Evolutionary conservation across 2,888 invertebrate genomes (phyloP).

Genomic region (Rotaria socialis): DNA sequence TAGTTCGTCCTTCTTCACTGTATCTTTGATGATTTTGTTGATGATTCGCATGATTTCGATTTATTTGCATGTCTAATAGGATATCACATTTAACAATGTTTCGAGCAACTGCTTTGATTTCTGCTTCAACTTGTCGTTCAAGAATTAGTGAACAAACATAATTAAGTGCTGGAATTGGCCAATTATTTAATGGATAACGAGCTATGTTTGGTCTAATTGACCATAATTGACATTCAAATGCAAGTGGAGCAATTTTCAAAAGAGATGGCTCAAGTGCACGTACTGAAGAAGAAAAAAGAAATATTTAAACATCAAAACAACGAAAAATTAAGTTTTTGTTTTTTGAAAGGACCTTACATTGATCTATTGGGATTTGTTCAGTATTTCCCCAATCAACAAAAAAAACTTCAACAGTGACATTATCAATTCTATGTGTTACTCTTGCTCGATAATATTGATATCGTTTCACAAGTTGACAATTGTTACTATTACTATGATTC

Average conservation of each 20-base stretch:
- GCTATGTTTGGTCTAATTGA: slow-evolving; percentile 35
- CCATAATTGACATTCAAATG: slow-evolving; percentile 42
- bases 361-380: not conserved
- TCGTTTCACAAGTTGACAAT: not conserved
- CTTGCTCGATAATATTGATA: slow-evolving; percentile 10
- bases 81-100: slow-evolving; percentile 35
- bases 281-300: not conserved
- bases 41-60: not conserved
- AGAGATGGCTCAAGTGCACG: not conserved
- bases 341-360: not conserved
- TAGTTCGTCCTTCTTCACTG: not conserved
- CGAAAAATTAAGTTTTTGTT: not conserved
- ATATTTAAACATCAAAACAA: not conserved
- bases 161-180: not conserved
- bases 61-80: not conserved
- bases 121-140: slow-evolving; percentile 20
- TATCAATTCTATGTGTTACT: slow-evolving; percentile 17
- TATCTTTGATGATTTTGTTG: not conserved
- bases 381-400: slow-evolving; percentile 43
- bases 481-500: not conserved
- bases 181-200: not conserved
- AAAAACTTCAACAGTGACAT: slow-evolving; percentile 33
- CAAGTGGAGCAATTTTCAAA: slow-evolving; percentile 13
- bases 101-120: slow-evolving; percentile 1
- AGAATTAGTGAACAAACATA: slow-evolving; percentile 26